Conservation (phyloP, 2,113 vertebrate species). For the Cinclus cinclus region DNA sequence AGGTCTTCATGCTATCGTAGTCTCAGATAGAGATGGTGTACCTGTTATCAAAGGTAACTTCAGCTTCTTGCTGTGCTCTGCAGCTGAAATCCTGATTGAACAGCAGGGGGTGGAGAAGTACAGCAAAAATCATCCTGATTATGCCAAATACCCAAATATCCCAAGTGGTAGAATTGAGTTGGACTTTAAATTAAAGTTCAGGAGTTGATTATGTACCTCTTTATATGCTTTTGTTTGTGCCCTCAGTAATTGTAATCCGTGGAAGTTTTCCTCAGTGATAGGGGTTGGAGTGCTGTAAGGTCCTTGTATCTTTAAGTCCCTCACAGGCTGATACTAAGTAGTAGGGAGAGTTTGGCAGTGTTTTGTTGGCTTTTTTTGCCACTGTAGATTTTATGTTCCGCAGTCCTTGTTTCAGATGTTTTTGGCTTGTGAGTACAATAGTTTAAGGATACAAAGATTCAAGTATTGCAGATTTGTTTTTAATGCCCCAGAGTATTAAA, state of each 20-base stretch:
- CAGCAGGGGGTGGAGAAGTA: not conserved
- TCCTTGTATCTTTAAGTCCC: not conserved
- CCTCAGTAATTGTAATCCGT: not conserved
- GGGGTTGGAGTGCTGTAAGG: not conserved
- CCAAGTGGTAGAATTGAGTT: not conserved
- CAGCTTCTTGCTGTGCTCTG: not conserved
- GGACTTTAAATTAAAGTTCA: not conserved
- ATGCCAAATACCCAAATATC: rapidly evolving
- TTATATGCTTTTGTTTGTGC: not conserved
- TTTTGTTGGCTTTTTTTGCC: not conserved
- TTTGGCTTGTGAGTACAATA: not conserved
- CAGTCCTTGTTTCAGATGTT: not conserved
- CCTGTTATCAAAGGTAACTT: constrained; percentile 94
- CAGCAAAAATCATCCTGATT: not conserved
- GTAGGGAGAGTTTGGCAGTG: not conserved
- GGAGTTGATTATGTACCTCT: not conserved
- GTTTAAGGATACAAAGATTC: not conserved
- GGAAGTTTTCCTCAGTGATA: not conserved
- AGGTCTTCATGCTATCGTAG: constrained; percentile 94
- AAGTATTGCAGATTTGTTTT: not conserved
- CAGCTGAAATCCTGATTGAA: not conserved
- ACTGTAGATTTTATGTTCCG: not conserved
- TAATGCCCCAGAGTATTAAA: not conserved
- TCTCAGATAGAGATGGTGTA: constrained; percentile 95
- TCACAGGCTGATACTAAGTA: rapidly evolving